phyloP scores from a whole-genome alignment of 2,113 vertebrate genomes.

The Hyaena hyaena region DNA sequence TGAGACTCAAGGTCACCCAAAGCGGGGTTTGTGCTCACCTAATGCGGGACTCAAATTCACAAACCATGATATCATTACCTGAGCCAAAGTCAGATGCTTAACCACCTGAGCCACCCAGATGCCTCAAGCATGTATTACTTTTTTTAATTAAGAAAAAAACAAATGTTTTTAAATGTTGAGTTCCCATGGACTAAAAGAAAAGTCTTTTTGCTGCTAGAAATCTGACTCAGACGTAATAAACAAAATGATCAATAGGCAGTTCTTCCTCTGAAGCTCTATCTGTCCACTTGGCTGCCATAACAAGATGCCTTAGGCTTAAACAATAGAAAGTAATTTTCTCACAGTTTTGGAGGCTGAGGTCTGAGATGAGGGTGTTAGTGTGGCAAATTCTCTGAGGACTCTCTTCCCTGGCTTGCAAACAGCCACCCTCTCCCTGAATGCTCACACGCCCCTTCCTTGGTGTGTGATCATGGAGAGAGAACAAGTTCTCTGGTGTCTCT shows the following conservation, averaged over 20 bases:
- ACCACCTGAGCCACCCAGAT: background rate
- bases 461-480: background rate
- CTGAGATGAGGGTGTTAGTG: background rate
- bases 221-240: background rate
- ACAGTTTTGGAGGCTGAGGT: background rate
- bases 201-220: background rate
- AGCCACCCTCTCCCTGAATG: background rate
- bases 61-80: background rate
- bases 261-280: background rate
- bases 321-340: background rate
- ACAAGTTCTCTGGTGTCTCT: background rate
- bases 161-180: background rate
- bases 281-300: background rate
- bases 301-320: background rate
- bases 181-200: conserved; percentile 6
- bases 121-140: background rate
- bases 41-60: background rate
- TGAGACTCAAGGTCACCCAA: too few species aligned
- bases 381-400: background rate
- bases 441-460: background rate
- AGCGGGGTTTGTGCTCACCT: too few species aligned
- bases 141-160: background rate
- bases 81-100: background rate
- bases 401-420: background rate
- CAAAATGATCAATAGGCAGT: background rate